Percentiles rank a stretch among this genome's conserved stretches.
These are phyloP conservation scores for Sarcophaga caerulescens DNA, from an alignment of 2,888 invertebrate genomes.

Conservation along the genomic window DNA sequence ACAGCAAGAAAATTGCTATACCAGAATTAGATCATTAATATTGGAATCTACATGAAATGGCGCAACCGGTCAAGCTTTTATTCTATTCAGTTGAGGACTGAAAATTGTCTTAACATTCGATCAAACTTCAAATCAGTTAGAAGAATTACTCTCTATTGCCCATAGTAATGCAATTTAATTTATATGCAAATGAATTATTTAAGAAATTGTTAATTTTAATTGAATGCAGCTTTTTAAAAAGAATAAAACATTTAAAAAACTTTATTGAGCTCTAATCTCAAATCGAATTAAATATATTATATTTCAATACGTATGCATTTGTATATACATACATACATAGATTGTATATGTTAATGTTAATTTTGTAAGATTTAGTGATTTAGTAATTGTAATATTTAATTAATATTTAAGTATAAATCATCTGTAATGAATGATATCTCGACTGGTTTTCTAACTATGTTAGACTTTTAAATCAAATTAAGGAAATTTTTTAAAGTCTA, in stretches of 20 bases:
- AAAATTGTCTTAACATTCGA: too few species aligned
- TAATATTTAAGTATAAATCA: slow-evolving; percentile 58
- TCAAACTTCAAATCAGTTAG: neutral
- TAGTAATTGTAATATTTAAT: slow-evolving; percentile 29
- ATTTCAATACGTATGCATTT: slow-evolving; percentile 14
- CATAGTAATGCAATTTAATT: slow-evolving; percentile 14
- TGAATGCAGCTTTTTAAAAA: neutral
- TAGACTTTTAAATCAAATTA: slow-evolving; percentile 41
- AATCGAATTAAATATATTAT: neutral
- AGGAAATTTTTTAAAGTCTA: slow-evolving; percentile 29
- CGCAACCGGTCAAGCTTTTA: too few species aligned
- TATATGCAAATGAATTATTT: slow-evolving; percentile 46
- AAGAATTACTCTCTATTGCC: slow-evolving; percentile 49
- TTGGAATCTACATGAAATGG: too few species aligned
- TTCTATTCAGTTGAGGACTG: too few species aligned
- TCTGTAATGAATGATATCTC: slow-evolving; percentile 66
- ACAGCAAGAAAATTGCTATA: too few species aligned
- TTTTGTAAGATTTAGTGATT: neutral
- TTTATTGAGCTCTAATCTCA: too few species aligned
- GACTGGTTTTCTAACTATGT: slow-evolving; percentile 63
- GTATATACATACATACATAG: too few species aligned
- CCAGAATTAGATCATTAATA: too few species aligned
- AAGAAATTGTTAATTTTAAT: slow-evolving; percentile 50
- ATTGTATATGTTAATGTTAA: too few species aligned
- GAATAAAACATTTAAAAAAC: too few species aligned